Evolutionary conservation across 2,113 vertebrate genomes (phyloP), one percentile per base, ranked within the genome.

Genomic region (Miniopterus natalensis): DNA sequence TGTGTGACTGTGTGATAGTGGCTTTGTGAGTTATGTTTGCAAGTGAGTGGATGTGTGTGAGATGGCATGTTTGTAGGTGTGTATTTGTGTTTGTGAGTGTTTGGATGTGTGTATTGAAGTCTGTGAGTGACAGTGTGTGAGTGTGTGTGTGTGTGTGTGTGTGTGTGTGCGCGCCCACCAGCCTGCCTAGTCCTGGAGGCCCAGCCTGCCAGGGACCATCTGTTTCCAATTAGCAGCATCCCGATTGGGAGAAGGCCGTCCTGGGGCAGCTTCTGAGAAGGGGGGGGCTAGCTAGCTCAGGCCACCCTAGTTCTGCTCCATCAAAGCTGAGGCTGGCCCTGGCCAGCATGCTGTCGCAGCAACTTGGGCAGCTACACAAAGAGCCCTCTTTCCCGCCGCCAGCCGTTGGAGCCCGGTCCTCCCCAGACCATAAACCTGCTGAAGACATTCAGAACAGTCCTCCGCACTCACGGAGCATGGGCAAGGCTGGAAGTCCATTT

Each of bases 201-300:
- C 18, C 78, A 77, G 77, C 29, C 93, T 89, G 71, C 13, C 65
- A 65, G 92, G 92, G 88, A 88, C 92, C 73, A 92, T 96, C 96
- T 95, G 98, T 91, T 97, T 98, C 96, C 89, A 96, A 97, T 98
- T 98, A 98, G 94, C 87, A 94, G 94, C 61, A 77, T 90, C 87
- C 79, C 79, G 29, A 88, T 59, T 77, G 75, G 94, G 94, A 83
- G 80, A 88, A 94, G 96, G 79, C 83, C 15, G 20, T 66, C 90
- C 73, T 57, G 86, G 93, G 81, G 59, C 77, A 61, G 87, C 93
- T 94, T 78, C 92, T 78, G 92, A 79, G 91, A 71, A 75, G 75
- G 95, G 86, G 93, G 90, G 55, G 57, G 55, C 3, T 31, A 31
- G 96, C 93, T 40, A 47, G 92, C 91, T 47, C n/a, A 18, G 75